Evolutionary conservation across 2,888 invertebrate genomes (phyloP).

Genomic region (Liodrosophila aerea): DNA sequence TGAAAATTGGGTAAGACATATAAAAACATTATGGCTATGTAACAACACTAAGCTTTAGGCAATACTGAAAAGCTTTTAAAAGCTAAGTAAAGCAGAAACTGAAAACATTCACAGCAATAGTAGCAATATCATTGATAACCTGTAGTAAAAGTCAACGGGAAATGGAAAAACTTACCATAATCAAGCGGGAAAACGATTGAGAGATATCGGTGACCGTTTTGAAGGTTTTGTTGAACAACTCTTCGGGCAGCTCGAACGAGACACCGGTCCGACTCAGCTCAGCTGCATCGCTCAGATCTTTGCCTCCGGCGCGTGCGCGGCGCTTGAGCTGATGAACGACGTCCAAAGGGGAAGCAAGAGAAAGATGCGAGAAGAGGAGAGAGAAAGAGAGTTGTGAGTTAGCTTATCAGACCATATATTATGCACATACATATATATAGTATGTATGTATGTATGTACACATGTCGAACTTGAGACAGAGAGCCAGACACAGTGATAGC

Average conservation of each 20-base stretch:
- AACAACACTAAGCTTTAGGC: too few species aligned
- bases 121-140: too few species aligned
- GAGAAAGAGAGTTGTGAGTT: conserved; percentile 25
- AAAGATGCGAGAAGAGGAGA: neutral
- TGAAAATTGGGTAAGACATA: too few species aligned
- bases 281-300: conserved; percentile 83
- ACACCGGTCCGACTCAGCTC: conserved; percentile 84
- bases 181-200: conserved; percentile 84
- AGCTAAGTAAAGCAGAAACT: too few species aligned
- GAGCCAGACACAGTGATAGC: neutral
- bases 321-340: conserved; percentile 40
- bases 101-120: too few species aligned
- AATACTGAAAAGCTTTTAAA: too few species aligned
- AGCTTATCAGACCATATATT: conserved; percentile 8
- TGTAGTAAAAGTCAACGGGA: too few species aligned
- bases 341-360: neutral
- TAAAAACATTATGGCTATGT: too few species aligned
- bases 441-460: neutral
- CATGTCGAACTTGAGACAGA: conserved; percentile 6
- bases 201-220: conserved; percentile 85
- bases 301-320: conserved; percentile 66
- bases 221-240: conserved; percentile 85
- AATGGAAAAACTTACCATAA: conserved; percentile 84
- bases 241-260: conserved; percentile 85
- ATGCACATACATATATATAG: too few species aligned